phyloP scores from a whole-genome alignment of 2,888 invertebrate species.

The Stenurella melanura region DNA sequence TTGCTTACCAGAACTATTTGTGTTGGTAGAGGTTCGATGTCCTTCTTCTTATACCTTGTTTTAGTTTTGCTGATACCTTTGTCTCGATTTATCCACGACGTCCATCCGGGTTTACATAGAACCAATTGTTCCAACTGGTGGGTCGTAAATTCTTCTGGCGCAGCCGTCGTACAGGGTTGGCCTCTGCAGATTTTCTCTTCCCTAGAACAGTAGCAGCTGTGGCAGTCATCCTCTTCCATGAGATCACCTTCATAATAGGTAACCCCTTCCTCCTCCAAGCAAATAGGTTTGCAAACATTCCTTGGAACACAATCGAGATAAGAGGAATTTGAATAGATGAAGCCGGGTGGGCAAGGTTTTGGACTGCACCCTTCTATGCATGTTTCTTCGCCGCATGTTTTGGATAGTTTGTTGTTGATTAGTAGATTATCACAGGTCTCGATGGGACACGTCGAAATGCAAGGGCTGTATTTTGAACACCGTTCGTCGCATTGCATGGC shows the following conservation, averaged over 20 bases:
- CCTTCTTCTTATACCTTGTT: conserved; percentile 69
- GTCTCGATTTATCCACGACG: conserved; percentile 84
- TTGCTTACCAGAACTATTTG: conserved; percentile 75
- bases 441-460: conserved; percentile 87
- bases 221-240: conserved; percentile 85
- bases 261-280: conserved; percentile 79
- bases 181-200: conserved; percentile 83
- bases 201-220: conserved; percentile 86
- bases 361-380: conserved; percentile 90
- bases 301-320: conserved; percentile 85
- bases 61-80: conserved; percentile 66
- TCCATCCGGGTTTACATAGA: conserved; percentile 84
- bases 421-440: conserved; percentile 89
- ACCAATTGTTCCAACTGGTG: conserved; percentile 61
- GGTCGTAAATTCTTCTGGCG: conserved; percentile 51
- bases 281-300: conserved; percentile 80
- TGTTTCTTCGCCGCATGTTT: conserved; percentile 82
- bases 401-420: conserved; percentile 78
- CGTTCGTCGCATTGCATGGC: conserved; percentile 92
- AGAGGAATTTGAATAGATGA: conserved; percentile 83
- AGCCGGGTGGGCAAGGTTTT: conserved; percentile 83
- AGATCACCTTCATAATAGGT: conserved; percentile 85
- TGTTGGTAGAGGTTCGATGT: conserved; percentile 78
- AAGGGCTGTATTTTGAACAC: conserved; percentile 87
- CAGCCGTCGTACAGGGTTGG: conserved; percentile 78